Conservation (phyloP, 2,797 vertebrate genomes). For the Dermochelys coriacea region DNA sequence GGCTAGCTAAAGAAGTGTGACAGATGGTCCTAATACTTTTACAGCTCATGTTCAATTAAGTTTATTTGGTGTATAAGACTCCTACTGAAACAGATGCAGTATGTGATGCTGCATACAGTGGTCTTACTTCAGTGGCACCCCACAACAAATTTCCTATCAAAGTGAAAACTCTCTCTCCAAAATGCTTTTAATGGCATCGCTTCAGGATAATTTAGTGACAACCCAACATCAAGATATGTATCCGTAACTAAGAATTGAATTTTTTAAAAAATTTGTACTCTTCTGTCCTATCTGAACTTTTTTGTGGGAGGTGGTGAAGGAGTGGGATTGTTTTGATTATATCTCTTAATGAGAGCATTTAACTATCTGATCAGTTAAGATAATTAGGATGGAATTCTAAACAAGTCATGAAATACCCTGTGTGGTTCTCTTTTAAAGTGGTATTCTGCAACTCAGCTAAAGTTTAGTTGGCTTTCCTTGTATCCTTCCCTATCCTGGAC, state of each 20-base stretch:
- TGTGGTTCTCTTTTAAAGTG: not conserved
- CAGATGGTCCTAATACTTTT: not conserved
- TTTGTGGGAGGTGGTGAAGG: not conserved
- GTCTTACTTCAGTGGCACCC: not conserved
- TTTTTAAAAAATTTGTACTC: not conserved
- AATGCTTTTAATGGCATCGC: not conserved
- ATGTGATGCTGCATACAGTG: not conserved
- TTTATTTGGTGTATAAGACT: not conserved
- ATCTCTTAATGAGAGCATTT: not conserved
- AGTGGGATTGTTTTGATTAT: not conserved
- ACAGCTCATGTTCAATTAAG: constrained; percentile 8
- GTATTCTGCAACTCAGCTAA: not conserved
- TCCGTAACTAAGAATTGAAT: not conserved
- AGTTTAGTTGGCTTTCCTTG: not conserved
- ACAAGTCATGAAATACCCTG: not conserved
- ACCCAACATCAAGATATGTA: not conserved
- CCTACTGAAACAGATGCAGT: not conserved
- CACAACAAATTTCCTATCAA: not conserved
- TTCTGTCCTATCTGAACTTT: not conserved
- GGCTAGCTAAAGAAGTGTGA: not conserved
- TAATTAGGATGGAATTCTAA: not conserved
- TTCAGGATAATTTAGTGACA: not conserved
- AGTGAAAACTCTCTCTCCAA: not conserved
- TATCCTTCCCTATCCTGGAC: not conserved
- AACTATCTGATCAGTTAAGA: not conserved